Percentiles rank a stretch among this genome's conserved stretches.
These are phyloP conservation scores for Chamaetylas fuelleborni DNA, from an alignment of 2,113 vertebrate species.

Conservation along the genomic window DNA sequence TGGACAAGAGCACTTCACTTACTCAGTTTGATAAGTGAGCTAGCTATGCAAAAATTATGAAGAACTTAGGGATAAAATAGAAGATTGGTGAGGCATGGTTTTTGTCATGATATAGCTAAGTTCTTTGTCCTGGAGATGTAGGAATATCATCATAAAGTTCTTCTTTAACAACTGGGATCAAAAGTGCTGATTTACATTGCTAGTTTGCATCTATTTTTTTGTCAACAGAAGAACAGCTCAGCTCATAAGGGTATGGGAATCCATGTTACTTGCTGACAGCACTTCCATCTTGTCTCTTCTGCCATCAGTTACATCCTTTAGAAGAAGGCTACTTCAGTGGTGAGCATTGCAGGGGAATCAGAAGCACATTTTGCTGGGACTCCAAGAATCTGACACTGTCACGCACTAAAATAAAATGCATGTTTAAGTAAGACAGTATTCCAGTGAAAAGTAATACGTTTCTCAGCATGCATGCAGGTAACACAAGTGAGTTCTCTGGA, in stretches of 20 bases:
- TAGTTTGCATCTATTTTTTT: background rate
- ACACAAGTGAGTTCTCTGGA: background rate
- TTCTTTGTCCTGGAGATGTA: background rate
- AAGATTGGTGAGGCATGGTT: background rate
- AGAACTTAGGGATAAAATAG: background rate
- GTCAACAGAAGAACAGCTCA: background rate
- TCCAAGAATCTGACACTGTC: conserved; percentile 81
- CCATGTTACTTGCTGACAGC: background rate
- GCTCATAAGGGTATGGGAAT: background rate
- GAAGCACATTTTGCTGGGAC: conserved; percentile 82
- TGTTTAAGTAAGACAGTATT: background rate
- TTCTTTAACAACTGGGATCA: background rate
- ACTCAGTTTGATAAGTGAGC: background rate
- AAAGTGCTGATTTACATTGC: background rate
- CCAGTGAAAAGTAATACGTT: background rate
- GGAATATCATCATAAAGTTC: background rate
- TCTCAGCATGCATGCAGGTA: background rate
- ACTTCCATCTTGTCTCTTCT: background rate
- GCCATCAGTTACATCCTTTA: background rate
- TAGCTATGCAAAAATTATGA: background rate
- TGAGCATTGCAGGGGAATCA: conserved; percentile 83
- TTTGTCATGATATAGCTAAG: accelerated
- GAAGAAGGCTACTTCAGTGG: conserved; percentile 77
- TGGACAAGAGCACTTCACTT: background rate
- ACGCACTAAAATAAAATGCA: conserved; percentile 77